Percentiles rank a stretch among this genome's conserved stretches.
These are phyloP conservation scores for Chinchilla lanigera DNA, from an alignment of 2,113 vertebrate species.

Conservation along the genomic window DNA sequence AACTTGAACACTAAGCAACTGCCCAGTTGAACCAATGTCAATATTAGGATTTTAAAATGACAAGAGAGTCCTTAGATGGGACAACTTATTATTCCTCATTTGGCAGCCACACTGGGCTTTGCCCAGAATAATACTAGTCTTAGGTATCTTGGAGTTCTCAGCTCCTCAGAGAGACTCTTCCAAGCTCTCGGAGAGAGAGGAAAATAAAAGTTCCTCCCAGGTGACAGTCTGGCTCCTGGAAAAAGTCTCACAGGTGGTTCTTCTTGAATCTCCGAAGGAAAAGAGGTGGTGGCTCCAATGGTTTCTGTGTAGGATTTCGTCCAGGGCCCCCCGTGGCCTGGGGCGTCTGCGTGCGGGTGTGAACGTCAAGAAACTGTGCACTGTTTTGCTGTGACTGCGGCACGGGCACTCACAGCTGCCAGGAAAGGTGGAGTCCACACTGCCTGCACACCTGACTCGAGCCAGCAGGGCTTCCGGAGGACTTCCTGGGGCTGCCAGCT, in stretches of 20 bases:
- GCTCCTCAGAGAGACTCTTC: neutral
- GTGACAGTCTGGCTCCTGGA: neutral
- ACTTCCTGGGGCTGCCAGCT: conserved; percentile 16
- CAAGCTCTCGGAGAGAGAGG: neutral
- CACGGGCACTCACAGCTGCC: neutral
- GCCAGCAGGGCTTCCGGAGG: neutral
- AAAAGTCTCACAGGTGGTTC: neutral
- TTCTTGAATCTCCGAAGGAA: neutral
- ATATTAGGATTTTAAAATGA: neutral
- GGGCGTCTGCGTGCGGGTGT: neutral
- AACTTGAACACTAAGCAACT: conserved; percentile 64
- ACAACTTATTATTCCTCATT: neutral
- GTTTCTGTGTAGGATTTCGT: conserved; percentile 41
- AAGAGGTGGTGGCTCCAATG: neutral
- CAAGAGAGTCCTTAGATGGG: neutral
- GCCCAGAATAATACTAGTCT: neutral
- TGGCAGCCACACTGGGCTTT: neutral
- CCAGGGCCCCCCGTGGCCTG: neutral
- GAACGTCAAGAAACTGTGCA: neutral
- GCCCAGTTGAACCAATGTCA: neutral
- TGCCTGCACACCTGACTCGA: neutral
- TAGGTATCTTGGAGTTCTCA: neutral
- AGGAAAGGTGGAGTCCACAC: neutral
- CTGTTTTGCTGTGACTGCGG: neutral
- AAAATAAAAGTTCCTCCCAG: neutral